Percentiles rank a stretch among this genome's conserved stretches.
Evolutionary conservation across 1,140 invertebrate species (phyloP).

Genomic region (Caerostris extrusa): DNA sequence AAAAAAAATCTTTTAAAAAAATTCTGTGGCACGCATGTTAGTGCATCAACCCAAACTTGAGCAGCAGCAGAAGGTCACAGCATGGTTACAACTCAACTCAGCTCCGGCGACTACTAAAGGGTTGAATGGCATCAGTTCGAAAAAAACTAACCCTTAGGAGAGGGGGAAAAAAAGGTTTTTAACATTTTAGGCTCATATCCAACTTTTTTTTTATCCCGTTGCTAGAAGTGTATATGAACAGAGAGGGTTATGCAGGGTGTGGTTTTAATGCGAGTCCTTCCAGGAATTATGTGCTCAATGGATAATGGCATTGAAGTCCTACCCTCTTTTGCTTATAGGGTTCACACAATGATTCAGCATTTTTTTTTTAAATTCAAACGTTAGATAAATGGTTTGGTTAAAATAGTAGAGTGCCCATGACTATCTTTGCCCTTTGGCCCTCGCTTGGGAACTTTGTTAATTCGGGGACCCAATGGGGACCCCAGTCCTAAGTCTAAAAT

Average conservation of each 20-base stretch:
- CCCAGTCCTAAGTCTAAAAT: no score
- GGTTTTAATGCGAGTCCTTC: conserved; percentile 14
- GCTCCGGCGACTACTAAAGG: conserved; percentile 46
- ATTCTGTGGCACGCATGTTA: conserved; percentile 25
- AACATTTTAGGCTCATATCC: conserved; percentile 63
- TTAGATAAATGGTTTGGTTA: no score
- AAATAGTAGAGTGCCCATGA: no score
- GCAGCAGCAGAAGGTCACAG: conserved; percentile 57
- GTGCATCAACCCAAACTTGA: conserved; percentile 59
- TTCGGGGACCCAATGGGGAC: no score
- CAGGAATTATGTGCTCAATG: conserved; percentile 26
- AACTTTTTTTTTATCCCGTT: conserved; percentile 6
- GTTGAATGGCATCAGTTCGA: conserved; percentile 59
- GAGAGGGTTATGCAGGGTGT: conserved; percentile 14
- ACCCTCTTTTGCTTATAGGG: not conserved
- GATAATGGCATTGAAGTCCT: not conserved
- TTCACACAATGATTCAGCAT: not conserved
- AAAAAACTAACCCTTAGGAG: conserved; percentile 45
- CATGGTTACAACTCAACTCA: conserved; percentile 46
- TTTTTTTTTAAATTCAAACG: no score
- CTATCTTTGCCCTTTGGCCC: no score
- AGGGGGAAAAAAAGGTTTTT: conserved; percentile 28
- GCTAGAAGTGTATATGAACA: conserved; percentile 1
- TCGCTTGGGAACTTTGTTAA: no score
- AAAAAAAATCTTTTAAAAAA: not conserved